These are phyloP conservation scores for Melolontha melolontha DNA, from an alignment of 2,888 invertebrate species.

Conservation along the genomic window DNA sequence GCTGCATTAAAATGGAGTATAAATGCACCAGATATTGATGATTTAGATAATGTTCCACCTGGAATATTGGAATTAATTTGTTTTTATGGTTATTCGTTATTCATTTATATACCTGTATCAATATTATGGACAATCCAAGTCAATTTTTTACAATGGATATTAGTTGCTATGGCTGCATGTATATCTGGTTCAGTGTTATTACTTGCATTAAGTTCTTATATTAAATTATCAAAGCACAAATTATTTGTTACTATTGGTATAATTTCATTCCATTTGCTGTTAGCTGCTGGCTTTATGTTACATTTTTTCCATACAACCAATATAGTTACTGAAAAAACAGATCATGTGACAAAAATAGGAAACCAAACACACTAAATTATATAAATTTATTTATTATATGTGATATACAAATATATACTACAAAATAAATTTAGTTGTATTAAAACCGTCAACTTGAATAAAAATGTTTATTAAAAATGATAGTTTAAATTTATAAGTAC, in stretches of 20 bases:
- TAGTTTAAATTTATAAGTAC: too few relatives aligned
- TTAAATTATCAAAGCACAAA: conserved; percentile 75
- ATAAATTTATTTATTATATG: too few relatives aligned
- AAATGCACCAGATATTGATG: conserved; percentile 71
- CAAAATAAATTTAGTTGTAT: too few relatives aligned
- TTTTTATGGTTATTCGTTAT: conserved; percentile 94
- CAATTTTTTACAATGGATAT: conserved; percentile 85
- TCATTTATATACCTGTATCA: conserved; percentile 94
- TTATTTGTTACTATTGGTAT: conserved; percentile 75
- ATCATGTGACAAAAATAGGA: not conserved
- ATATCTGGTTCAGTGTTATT: conserved; percentile 90
- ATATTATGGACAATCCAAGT: conserved; percentile 91
- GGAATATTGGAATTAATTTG: conserved; percentile 89
- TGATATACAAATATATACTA: too few relatives aligned
- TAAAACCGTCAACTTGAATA: too few relatives aligned
- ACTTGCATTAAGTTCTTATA: conserved; percentile 82
- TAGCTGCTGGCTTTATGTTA: conserved; percentile 89
- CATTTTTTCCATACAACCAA: conserved; percentile 79
- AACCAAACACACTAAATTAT: too few relatives aligned
- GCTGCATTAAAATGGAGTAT: conserved; percentile 86
- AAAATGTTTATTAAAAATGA: too few relatives aligned
- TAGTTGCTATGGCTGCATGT: conserved; percentile 84
- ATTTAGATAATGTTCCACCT: conserved; percentile 71
- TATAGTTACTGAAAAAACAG: conserved; percentile 15
- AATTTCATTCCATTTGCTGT: conserved; percentile 80